These are phyloP conservation scores for Oncorhynchus nerka DNA, from an alignment of 2,113 vertebrate species.

Conservation along the genomic window DNA sequence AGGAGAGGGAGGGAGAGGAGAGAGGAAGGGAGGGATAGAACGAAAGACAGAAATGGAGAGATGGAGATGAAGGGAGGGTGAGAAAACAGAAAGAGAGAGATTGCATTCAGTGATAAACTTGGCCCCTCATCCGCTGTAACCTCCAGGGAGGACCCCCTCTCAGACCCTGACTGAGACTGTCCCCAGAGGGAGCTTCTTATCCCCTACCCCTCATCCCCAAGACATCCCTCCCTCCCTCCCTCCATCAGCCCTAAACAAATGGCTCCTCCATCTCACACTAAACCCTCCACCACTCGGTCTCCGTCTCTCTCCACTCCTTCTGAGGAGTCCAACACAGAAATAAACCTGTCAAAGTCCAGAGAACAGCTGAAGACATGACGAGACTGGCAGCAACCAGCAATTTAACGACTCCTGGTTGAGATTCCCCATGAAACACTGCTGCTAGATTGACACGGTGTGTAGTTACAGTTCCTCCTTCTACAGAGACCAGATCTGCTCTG, in stretches of 20 bases:
- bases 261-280: not conserved
- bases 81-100: not conserved
- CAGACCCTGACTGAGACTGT: not conserved
- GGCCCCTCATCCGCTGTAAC: not conserved
- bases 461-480: too few relatives aligned
- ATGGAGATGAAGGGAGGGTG: not conserved
- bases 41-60: not conserved
- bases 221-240: not conserved
- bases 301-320: not conserved
- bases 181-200: not conserved
- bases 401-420: too few relatives aligned
- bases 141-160: not conserved
- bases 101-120: conserved; percentile 14
- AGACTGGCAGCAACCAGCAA: too few relatives aligned
- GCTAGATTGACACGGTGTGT: too few relatives aligned
- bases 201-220: not conserved
- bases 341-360: not conserved
- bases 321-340: not conserved
- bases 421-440: too few relatives aligned
- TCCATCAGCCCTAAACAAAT: not conserved
- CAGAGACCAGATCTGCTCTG: too few relatives aligned
- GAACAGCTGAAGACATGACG: not conserved
- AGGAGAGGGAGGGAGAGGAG: not conserved
- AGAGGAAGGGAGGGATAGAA: not conserved
- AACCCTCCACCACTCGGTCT: not conserved